Conservation (phyloP, 1,140 invertebrate species). For the Melipona quadrifasciata region DNA sequence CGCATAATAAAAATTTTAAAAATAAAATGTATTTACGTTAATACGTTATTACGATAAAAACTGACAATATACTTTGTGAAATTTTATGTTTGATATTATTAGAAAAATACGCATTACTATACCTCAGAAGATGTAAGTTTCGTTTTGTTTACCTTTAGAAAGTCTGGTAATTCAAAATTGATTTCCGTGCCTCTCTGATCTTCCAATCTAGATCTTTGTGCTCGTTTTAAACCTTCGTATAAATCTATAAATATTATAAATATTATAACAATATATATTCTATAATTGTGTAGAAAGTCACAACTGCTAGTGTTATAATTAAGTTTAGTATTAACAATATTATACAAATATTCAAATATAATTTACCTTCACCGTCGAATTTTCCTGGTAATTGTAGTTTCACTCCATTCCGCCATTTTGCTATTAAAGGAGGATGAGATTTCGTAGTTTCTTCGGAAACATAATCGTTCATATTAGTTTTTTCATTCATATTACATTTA, state of each 20-base stretch:
- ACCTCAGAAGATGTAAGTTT: not conserved
- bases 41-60: not conserved
- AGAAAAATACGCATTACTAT: not conserved
- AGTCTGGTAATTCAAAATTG: conserved; percentile 91
- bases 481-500: conserved; percentile 76
- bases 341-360: not conserved
- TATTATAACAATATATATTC: conserved; percentile 24
- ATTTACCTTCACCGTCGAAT: conserved; percentile 87
- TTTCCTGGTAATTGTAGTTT: conserved; percentile 85
- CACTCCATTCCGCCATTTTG: conserved; percentile 87
- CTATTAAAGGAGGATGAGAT: conserved; percentile 84
- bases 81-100: not conserved
- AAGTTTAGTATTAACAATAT: not conserved
- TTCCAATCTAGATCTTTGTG: conserved; percentile 88
- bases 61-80: not conserved
- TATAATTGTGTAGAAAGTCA: not conserved
- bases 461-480: conserved; percentile 73
- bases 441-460: conserved; percentile 73
- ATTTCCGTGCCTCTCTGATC: conserved; percentile 92
- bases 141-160: conserved; percentile 84
- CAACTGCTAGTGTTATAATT: not conserved
- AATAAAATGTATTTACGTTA: conserved; percentile 21
- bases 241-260: conserved; percentile 79
- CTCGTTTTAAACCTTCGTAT: conserved; percentile 89
- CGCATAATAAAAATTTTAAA: conserved; percentile 43